These are phyloP conservation scores for Diadegma fenestrale DNA, from an alignment of 2,888 invertebrate genomes.

Conservation along the genomic window DNA sequence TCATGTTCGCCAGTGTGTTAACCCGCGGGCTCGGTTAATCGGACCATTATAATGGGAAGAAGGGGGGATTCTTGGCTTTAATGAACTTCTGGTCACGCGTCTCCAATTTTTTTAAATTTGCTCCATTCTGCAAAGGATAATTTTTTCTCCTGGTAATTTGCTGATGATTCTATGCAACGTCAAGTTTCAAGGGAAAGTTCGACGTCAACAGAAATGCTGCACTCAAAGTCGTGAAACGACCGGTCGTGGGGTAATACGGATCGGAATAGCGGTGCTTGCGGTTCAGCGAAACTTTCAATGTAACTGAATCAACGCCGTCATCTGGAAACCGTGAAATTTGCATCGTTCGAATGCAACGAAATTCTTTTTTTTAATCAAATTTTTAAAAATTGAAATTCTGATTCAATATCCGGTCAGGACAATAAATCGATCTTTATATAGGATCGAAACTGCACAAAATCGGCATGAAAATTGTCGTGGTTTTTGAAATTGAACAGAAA, in stretches of 20 bases:
- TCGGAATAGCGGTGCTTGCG: not conserved
- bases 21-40: not conserved
- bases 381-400: too few relatives aligned
- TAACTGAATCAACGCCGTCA: not conserved
- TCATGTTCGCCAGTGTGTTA: not conserved
- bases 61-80: not conserved
- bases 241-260: not conserved
- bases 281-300: not conserved
- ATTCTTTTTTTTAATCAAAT: too few relatives aligned
- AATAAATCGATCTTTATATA: too few relatives aligned
- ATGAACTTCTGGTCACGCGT: not conserved
- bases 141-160: not conserved
- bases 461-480: too few relatives aligned
- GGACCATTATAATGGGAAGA: not conserved
- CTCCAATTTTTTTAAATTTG: not conserved
- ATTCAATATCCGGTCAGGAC: too few relatives aligned
- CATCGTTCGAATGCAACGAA: too few relatives aligned
- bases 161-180: not conserved
- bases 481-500: too few relatives aligned
- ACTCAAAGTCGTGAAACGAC: not conserved
- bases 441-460: too few relatives aligned
- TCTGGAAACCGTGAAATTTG: not conserved
- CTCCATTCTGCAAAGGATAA: not conserved
- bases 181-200: not conserved
- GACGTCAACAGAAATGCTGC: not conserved